A percentile compares a stretch with the other conserved stretches of the same genome.
Conservation (phyloP, 2,888 invertebrate species). For the Beris morrisii region DNA sequence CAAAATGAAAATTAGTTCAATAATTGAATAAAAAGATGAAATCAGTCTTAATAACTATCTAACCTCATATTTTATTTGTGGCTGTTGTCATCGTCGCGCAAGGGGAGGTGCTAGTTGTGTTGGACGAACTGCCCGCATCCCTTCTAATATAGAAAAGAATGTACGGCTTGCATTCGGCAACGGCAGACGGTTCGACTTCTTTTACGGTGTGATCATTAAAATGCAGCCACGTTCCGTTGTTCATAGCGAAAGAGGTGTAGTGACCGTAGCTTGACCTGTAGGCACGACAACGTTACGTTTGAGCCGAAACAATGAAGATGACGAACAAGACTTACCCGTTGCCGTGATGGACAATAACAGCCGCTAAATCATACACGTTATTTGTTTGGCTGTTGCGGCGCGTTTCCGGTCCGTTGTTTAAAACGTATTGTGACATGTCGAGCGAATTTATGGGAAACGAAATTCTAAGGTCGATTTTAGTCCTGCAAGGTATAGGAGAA, state of each 20-base stretch:
- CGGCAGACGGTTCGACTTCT: slow-evolving; percentile 61
- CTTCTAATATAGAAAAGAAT: slow-evolving; percentile 81
- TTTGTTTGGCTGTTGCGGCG: slow-evolving; percentile 64
- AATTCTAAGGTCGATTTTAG: slow-evolving; percentile 77
- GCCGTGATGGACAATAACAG: slow-evolving; percentile 81
- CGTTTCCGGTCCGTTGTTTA: slow-evolving; percentile 67
- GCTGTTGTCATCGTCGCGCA: slow-evolving; percentile 1
- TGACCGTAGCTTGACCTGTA: slow-evolving; percentile 79
- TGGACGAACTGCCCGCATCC: slow-evolving; percentile 51
- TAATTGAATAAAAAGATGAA: not conserved
- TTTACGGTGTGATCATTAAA: slow-evolving; percentile 86
- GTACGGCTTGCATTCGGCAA: slow-evolving; percentile 80
- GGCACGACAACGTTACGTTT: slow-evolving; percentile 38
- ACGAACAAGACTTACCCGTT: slow-evolving; percentile 61
- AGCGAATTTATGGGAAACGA: slow-evolving; percentile 74
- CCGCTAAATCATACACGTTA: slow-evolving; percentile 76
- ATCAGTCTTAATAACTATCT: slow-evolving; percentile 27
- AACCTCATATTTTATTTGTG: slow-evolving; percentile 20
- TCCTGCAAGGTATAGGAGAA: slow-evolving; percentile 49
- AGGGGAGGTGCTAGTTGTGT: not conserved
- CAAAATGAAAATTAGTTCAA: not conserved
- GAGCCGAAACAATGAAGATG: not conserved
- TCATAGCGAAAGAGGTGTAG: slow-evolving; percentile 81
- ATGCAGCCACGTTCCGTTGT: slow-evolving; percentile 81
- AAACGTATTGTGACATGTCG: slow-evolving; percentile 77